Evolutionary conservation across 1,140 invertebrate genomes (phyloP), one percentile per base, ranked within the genome.

Genomic region (Trypoxylus dichotomus): DNA sequence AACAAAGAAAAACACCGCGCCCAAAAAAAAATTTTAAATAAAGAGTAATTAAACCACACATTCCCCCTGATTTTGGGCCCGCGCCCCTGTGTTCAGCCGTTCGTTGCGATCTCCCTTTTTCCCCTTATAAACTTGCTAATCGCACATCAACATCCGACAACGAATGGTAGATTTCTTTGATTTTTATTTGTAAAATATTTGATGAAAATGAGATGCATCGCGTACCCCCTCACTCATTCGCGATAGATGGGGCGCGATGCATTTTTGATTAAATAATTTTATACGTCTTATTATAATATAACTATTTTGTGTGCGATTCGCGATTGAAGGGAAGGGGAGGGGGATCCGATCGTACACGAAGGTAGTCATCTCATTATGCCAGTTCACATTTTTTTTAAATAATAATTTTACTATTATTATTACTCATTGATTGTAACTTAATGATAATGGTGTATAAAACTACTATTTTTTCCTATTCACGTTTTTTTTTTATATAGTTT

Each of bases 31-130:
- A 43, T 43, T 43, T 11, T 54, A n/a, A 29, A 68, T 15, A 68
- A 68, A 29, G 27, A 68, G 27, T 68, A 19, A 63, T 27, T 68
- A 68, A 75, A 72, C 77, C 80, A 81, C 80, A 81, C 83, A 84
- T 84, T 84, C 82, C 84, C 82, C 80, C 79, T 77, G 77, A 77
- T 80, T 79, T 79, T 79, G 83, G 29, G 72, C 72, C 72, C 29
- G 27, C 72, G 41, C 29, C 81, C 81, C 82, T 81, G 83, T 83
- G 83, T 84, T 84, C 82, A 82, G 79, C 81, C 32, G 10, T 29
- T 74, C 29, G 72, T 21, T 29, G 32, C 37, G 37, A 13, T n/a
- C 41, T 13, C 13, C 27, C 29, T 27, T 10, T 13, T 0, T 13
- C n/a, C 72, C 15, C 6, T 43, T 29, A 42, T 15, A 43, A 41